These are phyloP conservation scores for Prorops nasuta DNA, from an alignment of 1,140 invertebrate genomes.

Conservation along the genomic window DNA sequence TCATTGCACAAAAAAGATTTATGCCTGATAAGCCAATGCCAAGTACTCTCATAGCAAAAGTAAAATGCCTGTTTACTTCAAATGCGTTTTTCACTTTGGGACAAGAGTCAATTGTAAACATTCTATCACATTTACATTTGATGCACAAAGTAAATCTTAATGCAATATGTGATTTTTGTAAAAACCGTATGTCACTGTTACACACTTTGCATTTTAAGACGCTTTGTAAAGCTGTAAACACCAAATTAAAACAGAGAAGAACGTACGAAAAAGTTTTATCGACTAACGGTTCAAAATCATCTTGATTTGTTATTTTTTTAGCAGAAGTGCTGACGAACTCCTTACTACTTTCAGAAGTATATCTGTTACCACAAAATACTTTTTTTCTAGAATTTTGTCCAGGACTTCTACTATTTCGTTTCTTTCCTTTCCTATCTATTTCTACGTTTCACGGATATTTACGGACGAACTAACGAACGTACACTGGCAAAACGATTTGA, in stretches of 20 bases:
- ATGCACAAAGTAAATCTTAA: conserved; percentile 8
- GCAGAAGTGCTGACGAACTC: conserved; percentile 14
- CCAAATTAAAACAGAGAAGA: conserved; percentile 4
- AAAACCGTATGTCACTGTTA: conserved; percentile 8
- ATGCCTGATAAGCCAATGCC: not conserved
- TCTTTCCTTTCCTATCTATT: not conserved
- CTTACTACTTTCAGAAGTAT: not conserved
- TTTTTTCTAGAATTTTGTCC: not conserved
- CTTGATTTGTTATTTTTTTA: conserved; percentile 8
- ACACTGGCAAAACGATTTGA: not conserved
- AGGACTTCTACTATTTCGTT: not conserved
- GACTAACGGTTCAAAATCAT: conserved; percentile 4
- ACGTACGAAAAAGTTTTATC: conserved; percentile 8
- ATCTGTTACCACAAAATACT: conserved; percentile 10
- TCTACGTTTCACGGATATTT: conserved; percentile 5
- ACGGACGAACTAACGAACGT: not conserved
- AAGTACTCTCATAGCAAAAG: not conserved
- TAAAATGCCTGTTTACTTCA: not conserved
- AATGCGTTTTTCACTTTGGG: not conserved
- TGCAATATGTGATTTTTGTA: conserved; percentile 5
- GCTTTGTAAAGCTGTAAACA: conserved; percentile 8
- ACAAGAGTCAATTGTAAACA: not conserved
- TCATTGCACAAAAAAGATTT: not conserved
- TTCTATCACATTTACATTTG: not conserved
- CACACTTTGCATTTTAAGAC: conserved; percentile 12